phyloP scores from a whole-genome alignment of 2,797 vertebrate species.

The Oceanodroma leucorhoa region DNA sequence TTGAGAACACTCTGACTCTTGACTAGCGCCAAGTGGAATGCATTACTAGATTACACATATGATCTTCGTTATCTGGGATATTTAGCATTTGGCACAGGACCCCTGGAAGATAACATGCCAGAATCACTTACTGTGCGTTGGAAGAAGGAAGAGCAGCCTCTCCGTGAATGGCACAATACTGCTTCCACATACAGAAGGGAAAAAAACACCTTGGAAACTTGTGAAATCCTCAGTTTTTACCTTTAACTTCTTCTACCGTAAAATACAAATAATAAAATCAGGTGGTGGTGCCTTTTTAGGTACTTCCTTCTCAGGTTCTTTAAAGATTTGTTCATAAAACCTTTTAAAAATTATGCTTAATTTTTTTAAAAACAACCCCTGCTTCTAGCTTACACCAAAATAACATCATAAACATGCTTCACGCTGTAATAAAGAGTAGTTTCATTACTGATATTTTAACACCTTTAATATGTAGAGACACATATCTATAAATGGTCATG shows the following conservation, averaged over 20 bases:
- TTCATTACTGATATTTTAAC: constrained; percentile 2
- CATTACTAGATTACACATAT: constrained; percentile 54
- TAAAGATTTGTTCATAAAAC: neutral
- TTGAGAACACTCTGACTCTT: constrained; percentile 41
- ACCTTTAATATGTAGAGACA: neutral
- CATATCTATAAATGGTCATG: neutral
- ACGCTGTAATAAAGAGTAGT: neutral
- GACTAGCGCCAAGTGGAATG: constrained; percentile 15
- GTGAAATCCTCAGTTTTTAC: neutral
- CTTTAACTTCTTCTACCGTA: neutral
- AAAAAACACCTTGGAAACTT: neutral
- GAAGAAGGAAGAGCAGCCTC: constrained; percentile 6
- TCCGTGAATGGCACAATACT: neutral
- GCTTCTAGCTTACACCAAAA: neutral
- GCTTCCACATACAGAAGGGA: neutral
- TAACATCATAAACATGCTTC: neutral
- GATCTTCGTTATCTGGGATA: constrained; percentile 61
- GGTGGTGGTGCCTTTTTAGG: neutral
- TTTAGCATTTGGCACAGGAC: constrained; percentile 44
- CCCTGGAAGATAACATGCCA: constrained; percentile 40
- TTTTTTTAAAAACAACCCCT: neutral
- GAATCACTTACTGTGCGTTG: constrained; percentile 30
- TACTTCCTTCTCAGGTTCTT: neutral
- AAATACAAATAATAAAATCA: neutral
- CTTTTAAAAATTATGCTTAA: neutral